Base-by-base conservation (phyloP, 37 sponge, comb jelly and placozoan genomes). In the Tethya wilhelma region DNA sequence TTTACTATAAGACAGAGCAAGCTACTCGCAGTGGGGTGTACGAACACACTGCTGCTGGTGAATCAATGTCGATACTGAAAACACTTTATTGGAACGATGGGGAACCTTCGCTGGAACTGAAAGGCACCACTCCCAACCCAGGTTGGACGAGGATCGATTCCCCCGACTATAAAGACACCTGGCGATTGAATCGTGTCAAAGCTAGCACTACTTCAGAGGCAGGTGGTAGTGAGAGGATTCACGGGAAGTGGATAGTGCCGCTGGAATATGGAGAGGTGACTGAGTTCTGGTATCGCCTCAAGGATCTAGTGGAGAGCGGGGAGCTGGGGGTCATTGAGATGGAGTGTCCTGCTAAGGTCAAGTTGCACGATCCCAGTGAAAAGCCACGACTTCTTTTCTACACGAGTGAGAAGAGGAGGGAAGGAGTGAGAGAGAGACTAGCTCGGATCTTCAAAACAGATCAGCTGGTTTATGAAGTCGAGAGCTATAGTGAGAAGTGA, bases 31-130 rank as follows among this genome's bases (percentile, higher is more conserved):
- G 70, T 72, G 87, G 87, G 17, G 22, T 64, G 66, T 89, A 89
- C 62, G 55, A 69, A 4, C 36, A 68, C 45, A 23, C 32, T 43
- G 83, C 20, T 23, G 31, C 39, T 53, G 89, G 83, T 29, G 22
- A 23, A 0, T 31, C 28, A n/a, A 81, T 67, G 39, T 19, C 33
- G 0, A 78, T 84, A 9, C 53, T 44, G 45, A 89, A 75, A 42
- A 89, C 85, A 0, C 49, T 89, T 19, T 70, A 78, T 30, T 89
- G 85, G 85, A 89, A 89, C 43, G 72, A 79, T 56, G 90, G 90
- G n/a, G 60, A 89, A 26, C 85, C 90, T 26, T 80, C 84, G 2
- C 60, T 77, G 25, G 41, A 3, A 23, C 28, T 23, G 33, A 41
- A 78, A 75, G 65, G 65, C n/a, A n/a, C n/a, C n/a, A n/a, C n/a